Conservation (phyloP, 2,888 invertebrate species). For the Acrocyrtus sp. region DNA sequence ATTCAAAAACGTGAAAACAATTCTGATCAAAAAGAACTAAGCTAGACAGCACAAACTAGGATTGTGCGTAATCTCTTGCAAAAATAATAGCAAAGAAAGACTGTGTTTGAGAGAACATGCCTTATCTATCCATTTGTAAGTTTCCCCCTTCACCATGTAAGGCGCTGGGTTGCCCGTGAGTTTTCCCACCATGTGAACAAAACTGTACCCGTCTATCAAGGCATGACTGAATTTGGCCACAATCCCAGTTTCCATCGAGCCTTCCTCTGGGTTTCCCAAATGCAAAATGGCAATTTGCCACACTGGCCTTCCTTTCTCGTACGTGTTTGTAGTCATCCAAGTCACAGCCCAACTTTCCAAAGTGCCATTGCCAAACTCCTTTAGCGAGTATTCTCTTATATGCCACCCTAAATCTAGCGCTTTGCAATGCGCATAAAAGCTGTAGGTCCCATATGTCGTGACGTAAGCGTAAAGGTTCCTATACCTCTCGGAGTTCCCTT, state of each 20-base stretch:
- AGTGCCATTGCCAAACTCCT: slow-evolving; percentile 28
- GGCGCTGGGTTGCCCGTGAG: slow-evolving; percentile 41
- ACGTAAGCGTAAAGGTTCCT: slow-evolving; percentile 45
- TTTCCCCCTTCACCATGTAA: slow-evolving; percentile 32
- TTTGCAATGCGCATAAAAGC: slow-evolving; percentile 32
- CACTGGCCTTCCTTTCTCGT: slow-evolving; percentile 23
- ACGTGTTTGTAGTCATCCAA: slow-evolving; percentile 50
- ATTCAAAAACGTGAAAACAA: too few species aligned
- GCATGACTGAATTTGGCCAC: slow-evolving; percentile 53
- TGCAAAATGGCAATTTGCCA: slow-evolving; percentile 50
- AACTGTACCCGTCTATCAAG: slow-evolving; percentile 44
- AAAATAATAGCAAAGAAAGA: neutral
- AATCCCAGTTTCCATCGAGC: slow-evolving; percentile 36
- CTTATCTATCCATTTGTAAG: slow-evolving; percentile 30
- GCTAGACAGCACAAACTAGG: too few species aligned
- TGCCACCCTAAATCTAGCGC: slow-evolving; percentile 40
- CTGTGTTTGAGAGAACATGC: neutral
- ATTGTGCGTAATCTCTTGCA: too few species aligned
- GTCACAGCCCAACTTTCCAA: slow-evolving; percentile 38
- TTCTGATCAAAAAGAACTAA: too few species aligned
- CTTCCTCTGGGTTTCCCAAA: slow-evolving; percentile 9
- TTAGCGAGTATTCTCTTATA: slow-evolving; percentile 26
- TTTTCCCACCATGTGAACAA: slow-evolving; percentile 50
- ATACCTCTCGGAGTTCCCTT: slow-evolving; percentile 28
- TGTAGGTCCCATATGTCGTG: slow-evolving; percentile 26